A percentile compares a stretch with the other conserved stretches of the same genome.
Conservation (phyloP, 2,888 invertebrate genomes). For the Monopis laevigella region DNA sequence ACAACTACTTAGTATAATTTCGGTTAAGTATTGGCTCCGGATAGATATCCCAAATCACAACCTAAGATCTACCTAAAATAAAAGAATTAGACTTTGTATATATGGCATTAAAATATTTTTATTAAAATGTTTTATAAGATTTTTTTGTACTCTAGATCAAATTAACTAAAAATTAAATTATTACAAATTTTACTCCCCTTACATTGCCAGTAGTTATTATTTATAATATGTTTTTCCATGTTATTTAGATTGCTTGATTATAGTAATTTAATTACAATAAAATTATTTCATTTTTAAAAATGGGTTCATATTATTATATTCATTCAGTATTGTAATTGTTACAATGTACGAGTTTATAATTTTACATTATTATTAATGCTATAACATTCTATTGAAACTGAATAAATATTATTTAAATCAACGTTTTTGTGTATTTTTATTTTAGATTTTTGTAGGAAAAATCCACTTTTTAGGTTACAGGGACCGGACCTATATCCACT, state of each 20-base stretch:
- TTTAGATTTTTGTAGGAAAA: too few species aligned
- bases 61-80: slow-evolving; percentile 2
- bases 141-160: slow-evolving; percentile 44
- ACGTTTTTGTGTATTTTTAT: too few species aligned
- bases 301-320: slow-evolving; percentile 19
- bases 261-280: slow-evolving; percentile 33
- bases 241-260: slow-evolving; percentile 41
- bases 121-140: slow-evolving; percentile 32
- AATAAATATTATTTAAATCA: slow-evolving; percentile 53
- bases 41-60: too few species aligned
- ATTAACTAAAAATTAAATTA: slow-evolving; percentile 27
- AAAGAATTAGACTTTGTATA: slow-evolving; percentile 31
- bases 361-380: slow-evolving; percentile 31
- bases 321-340: slow-evolving; percentile 20
- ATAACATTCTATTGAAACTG: slow-evolving; percentile 47
- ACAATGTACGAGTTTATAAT: slow-evolving; percentile 11
- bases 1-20: slow-evolving; percentile 7
- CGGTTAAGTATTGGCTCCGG: slow-evolving; percentile 1
- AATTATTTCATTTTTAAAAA: slow-evolving; percentile 12
- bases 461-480: too few species aligned
- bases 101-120: slow-evolving; percentile 33
- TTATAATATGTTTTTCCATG: neutral
- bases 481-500: too few species aligned
- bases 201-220: slow-evolving; percentile 8
- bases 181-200: slow-evolving; percentile 15